phyloP scores from a whole-genome alignment of 2,113 vertebrate genomes.

The Gymnogyps californianus region DNA sequence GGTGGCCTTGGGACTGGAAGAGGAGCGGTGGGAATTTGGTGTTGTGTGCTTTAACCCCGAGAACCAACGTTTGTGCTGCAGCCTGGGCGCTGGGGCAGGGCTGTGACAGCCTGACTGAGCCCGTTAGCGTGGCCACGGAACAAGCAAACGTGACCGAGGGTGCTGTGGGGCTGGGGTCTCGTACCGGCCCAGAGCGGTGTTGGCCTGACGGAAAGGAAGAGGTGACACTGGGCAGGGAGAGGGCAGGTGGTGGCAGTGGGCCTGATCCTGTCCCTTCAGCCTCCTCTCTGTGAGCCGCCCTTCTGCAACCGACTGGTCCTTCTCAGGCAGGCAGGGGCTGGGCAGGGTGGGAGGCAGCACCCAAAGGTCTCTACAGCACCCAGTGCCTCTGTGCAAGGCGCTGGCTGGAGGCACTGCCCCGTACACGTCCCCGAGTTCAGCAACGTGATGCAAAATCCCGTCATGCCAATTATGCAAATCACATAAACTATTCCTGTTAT shows the following conservation, averaged over 20 bases:
- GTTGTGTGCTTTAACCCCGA: accelerated
- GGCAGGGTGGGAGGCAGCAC: not conserved
- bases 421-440: not conserved
- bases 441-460: constrained; percentile 22
- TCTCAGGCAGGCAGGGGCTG: not conserved
- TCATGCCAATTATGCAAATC: constrained; percentile 42
- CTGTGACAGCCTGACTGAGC: not conserved
- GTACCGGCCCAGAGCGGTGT: accelerated
- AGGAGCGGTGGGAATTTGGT: accelerated
- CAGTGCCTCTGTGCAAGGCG: not conserved
- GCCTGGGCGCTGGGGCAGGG: not conserved
- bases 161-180: not conserved
- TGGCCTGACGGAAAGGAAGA: not conserved
- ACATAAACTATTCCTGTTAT: constrained; percentile 26
- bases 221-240: not conserved
- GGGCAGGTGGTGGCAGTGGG: accelerated
- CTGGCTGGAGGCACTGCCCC: not conserved
- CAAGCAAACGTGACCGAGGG: accelerated
- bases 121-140: accelerated
- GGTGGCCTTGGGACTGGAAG: not conserved
- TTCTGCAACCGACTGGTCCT: accelerated
- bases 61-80: accelerated
- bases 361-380: not conserved
- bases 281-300: not conserved
- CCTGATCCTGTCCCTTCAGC: not conserved